Evolutionary conservation across 2,797 vertebrate genomes (phyloP).

Genomic region (Myotis myotis): DNA sequence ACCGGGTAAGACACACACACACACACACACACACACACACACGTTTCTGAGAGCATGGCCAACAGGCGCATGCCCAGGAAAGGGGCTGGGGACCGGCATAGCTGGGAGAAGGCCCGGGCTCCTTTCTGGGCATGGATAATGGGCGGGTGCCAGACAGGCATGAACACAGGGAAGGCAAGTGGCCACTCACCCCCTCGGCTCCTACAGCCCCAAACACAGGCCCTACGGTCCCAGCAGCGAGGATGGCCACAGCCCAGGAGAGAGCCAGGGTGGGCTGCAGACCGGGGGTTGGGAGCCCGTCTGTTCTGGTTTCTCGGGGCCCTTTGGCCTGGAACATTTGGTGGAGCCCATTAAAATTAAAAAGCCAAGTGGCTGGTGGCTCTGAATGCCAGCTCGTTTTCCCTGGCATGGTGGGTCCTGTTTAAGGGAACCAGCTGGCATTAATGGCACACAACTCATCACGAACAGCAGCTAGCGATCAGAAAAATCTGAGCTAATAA

Average conservation of each 20-base stretch:
- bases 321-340: slow-evolving; percentile 71
- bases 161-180: not conserved
- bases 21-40: too few species aligned
- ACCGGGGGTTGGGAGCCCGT: slow-evolving; percentile 44
- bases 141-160: not conserved
- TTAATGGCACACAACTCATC: slow-evolving; percentile 75
- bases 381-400: slow-evolving; percentile 74
- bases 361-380: slow-evolving; percentile 73
- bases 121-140: not conserved
- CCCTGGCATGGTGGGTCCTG: slow-evolving; percentile 79
- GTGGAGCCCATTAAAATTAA: slow-evolving; percentile 75
- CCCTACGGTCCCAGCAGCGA: not conserved
- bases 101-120: not conserved
- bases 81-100: not conserved
- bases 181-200: not conserved
- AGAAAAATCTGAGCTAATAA: slow-evolving; percentile 73
- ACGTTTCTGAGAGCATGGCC: not conserved
- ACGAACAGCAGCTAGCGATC: slow-evolving; percentile 79
- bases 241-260: not conserved
- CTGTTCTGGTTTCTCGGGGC: slow-evolving; percentile 61
- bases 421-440: slow-evolving; percentile 82
- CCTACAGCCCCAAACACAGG: not conserved
- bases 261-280: slow-evolving; percentile 18
- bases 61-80: not conserved
- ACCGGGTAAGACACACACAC: not conserved